phyloP scores from a whole-genome alignment of 2,797 vertebrate genomes.

The Malacoctenus gilli region DNA sequence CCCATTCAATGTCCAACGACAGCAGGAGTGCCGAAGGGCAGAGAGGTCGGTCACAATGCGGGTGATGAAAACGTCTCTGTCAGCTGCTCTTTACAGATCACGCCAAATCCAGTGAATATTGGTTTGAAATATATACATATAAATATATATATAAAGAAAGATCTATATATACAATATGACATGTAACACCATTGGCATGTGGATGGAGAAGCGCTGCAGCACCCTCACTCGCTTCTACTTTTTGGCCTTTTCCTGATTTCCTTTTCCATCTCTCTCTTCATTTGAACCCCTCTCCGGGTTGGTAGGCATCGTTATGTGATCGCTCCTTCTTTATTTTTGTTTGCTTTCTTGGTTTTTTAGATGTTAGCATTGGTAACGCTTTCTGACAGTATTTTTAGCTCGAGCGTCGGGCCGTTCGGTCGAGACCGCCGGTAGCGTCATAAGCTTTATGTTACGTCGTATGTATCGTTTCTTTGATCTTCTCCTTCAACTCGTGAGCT shows the following conservation, averaged over 20 bases:
- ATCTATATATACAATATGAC: slow-evolving; percentile 23
- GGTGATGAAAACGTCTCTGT: slow-evolving; percentile 43
- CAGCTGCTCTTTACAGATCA: too few relatives aligned
- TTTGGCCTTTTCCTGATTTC: slow-evolving; percentile 36
- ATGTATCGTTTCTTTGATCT: slow-evolving; percentile 41
- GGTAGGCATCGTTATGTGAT: slow-evolving; percentile 41
- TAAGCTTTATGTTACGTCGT: slow-evolving; percentile 27
- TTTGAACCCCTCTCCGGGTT: slow-evolving; percentile 22
- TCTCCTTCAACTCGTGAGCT: slow-evolving; percentile 27
- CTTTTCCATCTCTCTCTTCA: slow-evolving; percentile 10
- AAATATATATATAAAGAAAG: background rate
- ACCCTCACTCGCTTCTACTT: slow-evolving; percentile 50
- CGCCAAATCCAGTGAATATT: slow-evolving; percentile 51
- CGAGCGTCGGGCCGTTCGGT: slow-evolving; percentile 34
- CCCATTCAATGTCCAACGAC: too few relatives aligned
- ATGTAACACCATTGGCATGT: slow-evolving; percentile 70
- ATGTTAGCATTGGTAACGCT: slow-evolving; percentile 25
- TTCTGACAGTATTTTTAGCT: slow-evolving; percentile 44
- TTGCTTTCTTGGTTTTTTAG: slow-evolving; percentile 25
- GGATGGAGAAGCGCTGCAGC: slow-evolving; percentile 70
- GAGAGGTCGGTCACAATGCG: slow-evolving; percentile 47
- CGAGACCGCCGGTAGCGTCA: slow-evolving; percentile 36
- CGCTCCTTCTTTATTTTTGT: slow-evolving; percentile 10
- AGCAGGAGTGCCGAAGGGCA: slow-evolving; percentile 1
- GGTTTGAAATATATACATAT: slow-evolving; percentile 24